Evolutionary conservation across 2,797 vertebrate genomes (phyloP).

Genomic region (Oophaga sylvatica): DNA sequence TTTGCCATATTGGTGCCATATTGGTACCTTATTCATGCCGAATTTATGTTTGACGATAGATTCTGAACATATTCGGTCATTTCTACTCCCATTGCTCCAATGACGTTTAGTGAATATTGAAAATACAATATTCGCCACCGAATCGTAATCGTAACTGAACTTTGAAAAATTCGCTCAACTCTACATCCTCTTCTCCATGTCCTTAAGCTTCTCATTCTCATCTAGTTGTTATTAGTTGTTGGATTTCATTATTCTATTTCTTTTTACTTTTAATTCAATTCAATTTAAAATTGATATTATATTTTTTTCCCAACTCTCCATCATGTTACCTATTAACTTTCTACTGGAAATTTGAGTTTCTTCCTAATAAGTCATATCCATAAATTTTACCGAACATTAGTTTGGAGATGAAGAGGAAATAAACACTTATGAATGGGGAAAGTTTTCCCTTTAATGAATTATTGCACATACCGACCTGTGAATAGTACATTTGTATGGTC

Average conservation of each 20-base stretch:
- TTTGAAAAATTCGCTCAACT: no score
- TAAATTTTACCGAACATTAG: neutral
- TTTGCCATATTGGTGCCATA: no score
- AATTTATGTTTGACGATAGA: no score
- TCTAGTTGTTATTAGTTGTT: neutral
- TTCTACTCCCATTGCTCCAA: no score
- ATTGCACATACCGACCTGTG: conserved; percentile 2
- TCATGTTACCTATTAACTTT: neutral
- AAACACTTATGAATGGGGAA: conserved; percentile 13
- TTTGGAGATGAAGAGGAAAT: conserved; percentile 14
- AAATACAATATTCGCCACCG: no score
- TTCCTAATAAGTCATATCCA: neutral
- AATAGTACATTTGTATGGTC: conserved; percentile 18
- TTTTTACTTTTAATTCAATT: neutral
- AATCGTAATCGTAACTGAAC: no score
- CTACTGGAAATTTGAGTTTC: neutral
- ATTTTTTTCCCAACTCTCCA: neutral
- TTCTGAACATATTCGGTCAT: no score
- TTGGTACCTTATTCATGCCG: no score
- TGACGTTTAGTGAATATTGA: no score
- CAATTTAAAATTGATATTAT: neutral
- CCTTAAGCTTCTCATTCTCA: neutral
- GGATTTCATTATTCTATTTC: neutral
- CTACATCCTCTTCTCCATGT: no score
- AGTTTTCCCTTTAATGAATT: conserved; percentile 7